Evolutionary conservation across 2,113 vertebrate species (phyloP).

Genomic region (Ancistrus triradiatus): DNA sequence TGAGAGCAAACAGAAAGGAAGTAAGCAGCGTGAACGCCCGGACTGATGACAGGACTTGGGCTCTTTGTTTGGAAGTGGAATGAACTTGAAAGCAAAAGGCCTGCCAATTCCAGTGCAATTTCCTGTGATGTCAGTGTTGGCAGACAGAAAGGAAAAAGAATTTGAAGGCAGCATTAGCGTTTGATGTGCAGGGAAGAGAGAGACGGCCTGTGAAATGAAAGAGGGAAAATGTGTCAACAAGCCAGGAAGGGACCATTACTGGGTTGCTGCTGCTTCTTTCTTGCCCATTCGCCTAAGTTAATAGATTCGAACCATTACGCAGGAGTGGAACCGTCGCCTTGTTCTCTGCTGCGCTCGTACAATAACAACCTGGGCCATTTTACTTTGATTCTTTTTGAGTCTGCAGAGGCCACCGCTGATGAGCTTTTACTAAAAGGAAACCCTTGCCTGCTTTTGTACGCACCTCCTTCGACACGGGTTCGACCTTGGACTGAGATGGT

Average conservation of each 20-base stretch:
- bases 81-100: conserved; percentile 57
- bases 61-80: conserved; percentile 57
- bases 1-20: conserved; percentile 25
- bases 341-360: conserved; percentile 36
- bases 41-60: conserved; percentile 49
- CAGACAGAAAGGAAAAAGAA: conserved; percentile 68
- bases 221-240: conserved; percentile 60
- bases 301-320: conserved; percentile 64
- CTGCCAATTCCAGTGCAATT: conserved; percentile 71
- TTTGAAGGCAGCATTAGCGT: conserved; percentile 72
- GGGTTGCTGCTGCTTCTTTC: conserved; percentile 54
- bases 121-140: conserved; percentile 75
- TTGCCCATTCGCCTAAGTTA: conserved; percentile 59
- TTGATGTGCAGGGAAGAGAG: conserved; percentile 66
- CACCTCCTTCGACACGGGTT: conserved; percentile 29
- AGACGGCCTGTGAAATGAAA: conserved; percentile 66
- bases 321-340: conserved; percentile 58
- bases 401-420: conserved; percentile 27
- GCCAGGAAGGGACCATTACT: conserved; percentile 67
- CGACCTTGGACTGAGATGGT: conserved; percentile 34
- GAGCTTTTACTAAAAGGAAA: conserved; percentile 34
- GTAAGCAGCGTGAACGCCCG: conserved; percentile 32
- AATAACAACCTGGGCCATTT: conserved; percentile 36
- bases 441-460: conserved; percentile 12
- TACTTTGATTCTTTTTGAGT: conserved; percentile 21